Evolutionary conservation across 1,140 invertebrate genomes (phyloP), one percentile per base, ranked within the genome.

Genomic region (Macrostomum lignano): DNA sequence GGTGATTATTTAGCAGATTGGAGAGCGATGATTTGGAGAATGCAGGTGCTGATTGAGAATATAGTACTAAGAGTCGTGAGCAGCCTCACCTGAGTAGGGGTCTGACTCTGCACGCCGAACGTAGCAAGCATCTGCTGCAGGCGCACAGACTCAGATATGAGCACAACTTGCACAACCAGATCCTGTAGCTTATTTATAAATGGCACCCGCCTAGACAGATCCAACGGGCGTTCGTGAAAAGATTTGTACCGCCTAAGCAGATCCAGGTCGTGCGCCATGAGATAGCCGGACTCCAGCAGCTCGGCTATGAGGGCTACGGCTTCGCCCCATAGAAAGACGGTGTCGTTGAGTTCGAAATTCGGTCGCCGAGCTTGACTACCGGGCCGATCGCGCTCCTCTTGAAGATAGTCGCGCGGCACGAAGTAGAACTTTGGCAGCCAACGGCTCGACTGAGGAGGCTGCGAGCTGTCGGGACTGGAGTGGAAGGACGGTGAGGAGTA

Each of bases 101-200:
- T 94, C 61, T 94, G 91, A 0, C 86, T 93, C 55, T 88, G 79
- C 43, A 98, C 94, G 23, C 91, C 91, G 50, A 94, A 96, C 0
- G 86, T 96, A 15, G 78, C 81, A 71, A 98, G 76, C 74, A 96
- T 81, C 31, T 84, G 65, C 46, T 98, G 88, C 4, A 98, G 64
- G 31, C 86, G 65, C 68, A 81, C 81, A 6, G 79, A 91, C 65
- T 98, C 91, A 1, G 86, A 77, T 41, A 96, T 96, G 24, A 96
- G 60, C 22, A 91, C 81, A 25, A 96, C 78, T 66, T 98, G 88
- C 21, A 96, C 84, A 19, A 96, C 84, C 38, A 93, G 63, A 62
- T 94, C 84, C 14, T 43, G 42, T 6, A 51, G 48, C 17, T 32
- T 32, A 15, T 32, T 32, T n/a, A n/a, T n/a, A n/a, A n/a, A n/a